phyloP scores from a whole-genome alignment of 2,888 invertebrate species.

The Chrysotoxum bicinctum region DNA sequence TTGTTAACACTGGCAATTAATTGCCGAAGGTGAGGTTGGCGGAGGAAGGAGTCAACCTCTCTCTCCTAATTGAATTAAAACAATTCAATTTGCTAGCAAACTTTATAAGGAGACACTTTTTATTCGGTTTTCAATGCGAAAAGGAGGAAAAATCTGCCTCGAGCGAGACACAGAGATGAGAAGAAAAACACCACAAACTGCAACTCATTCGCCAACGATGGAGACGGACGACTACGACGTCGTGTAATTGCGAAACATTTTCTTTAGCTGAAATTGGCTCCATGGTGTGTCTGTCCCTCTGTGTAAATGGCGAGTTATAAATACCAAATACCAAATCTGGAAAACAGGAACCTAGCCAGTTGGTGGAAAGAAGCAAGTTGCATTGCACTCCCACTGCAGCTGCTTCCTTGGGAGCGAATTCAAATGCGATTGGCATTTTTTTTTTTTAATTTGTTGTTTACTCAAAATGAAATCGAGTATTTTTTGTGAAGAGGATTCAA shows the following conservation, averaged over 20 bases:
- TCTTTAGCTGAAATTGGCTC: conserved; percentile 48
- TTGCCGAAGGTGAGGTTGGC: conserved; percentile 9
- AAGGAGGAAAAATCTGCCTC: background rate
- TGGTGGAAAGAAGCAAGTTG: conserved; percentile 6
- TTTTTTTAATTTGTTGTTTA: background rate
- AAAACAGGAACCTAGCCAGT: conserved; percentile 51
- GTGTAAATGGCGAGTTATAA: conserved; percentile 53
- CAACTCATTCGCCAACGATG: background rate
- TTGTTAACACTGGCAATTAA: conserved; percentile 70
- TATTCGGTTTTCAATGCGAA: background rate
- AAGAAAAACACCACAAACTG: background rate
- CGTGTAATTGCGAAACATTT: conserved; percentile 54
- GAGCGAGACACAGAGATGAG: conserved; percentile 1
- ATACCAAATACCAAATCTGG: conserved; percentile 71
- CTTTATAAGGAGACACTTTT: background rate
- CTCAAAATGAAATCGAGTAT: conserved; percentile 3
- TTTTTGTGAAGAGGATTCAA: conserved; percentile 1
- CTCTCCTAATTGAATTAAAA: conserved; percentile 60
- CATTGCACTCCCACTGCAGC: conserved; percentile 32
- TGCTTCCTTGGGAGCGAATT: conserved; percentile 4
- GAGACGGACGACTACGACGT: background rate
- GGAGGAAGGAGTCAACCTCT: background rate
- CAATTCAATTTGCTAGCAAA: conserved; percentile 32
- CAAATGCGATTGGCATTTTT: background rate
- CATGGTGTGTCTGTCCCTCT: conserved; percentile 5